A percentile compares a stretch with the other conserved stretches of the same genome.
Evolutionary conservation across 37 sponge, comb jelly and placozoan genomes (phyloP).

Genomic region (Spongia lamella): DNA sequence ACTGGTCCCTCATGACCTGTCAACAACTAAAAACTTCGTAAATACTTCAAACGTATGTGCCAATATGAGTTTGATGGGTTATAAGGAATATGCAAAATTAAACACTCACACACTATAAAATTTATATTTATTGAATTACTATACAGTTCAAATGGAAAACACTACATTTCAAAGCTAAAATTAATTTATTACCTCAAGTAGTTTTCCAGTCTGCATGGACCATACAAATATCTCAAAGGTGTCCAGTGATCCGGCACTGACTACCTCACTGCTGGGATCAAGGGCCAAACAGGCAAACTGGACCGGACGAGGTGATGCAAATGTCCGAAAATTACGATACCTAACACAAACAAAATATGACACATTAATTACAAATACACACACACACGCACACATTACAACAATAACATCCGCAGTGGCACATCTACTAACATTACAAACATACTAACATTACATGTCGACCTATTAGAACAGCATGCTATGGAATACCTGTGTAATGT

Average conservation of each 20-base stretch:
- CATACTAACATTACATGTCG: background rate
- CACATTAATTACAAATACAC: background rate
- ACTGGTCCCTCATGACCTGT: slow-evolving; percentile 92
- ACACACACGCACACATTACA: slow-evolving; percentile 12
- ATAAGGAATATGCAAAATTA: too few relatives aligned
- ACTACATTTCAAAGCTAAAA: too few relatives aligned
- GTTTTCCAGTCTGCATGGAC: slow-evolving; percentile 94
- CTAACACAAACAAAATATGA: slow-evolving; percentile 36
- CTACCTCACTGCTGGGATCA: slow-evolving; percentile 88
- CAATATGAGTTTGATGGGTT: too few relatives aligned
- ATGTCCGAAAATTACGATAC: slow-evolving; percentile 95
- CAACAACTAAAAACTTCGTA: slow-evolving; percentile 71
- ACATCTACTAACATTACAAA: background rate
- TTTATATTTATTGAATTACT: too few relatives aligned
- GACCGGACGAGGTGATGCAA: slow-evolving; percentile 91
- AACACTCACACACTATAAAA: too few relatives aligned
- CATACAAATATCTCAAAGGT: slow-evolving; percentile 95
- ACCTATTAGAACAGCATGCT: background rate
- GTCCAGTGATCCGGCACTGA: slow-evolving; percentile 94
- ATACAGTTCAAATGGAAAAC: too few relatives aligned
- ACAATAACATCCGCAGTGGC: too few relatives aligned
- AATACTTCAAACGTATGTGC: too few relatives aligned
- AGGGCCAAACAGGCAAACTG: slow-evolving; percentile 89
- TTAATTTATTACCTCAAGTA: slow-evolving; percentile 92
- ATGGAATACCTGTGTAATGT: too few relatives aligned